A percentile compares a stretch with the other conserved stretches of the same genome.
phyloP scores from a whole-genome alignment of 2,888 invertebrate species.

The Parthenolecanium corni region DNA sequence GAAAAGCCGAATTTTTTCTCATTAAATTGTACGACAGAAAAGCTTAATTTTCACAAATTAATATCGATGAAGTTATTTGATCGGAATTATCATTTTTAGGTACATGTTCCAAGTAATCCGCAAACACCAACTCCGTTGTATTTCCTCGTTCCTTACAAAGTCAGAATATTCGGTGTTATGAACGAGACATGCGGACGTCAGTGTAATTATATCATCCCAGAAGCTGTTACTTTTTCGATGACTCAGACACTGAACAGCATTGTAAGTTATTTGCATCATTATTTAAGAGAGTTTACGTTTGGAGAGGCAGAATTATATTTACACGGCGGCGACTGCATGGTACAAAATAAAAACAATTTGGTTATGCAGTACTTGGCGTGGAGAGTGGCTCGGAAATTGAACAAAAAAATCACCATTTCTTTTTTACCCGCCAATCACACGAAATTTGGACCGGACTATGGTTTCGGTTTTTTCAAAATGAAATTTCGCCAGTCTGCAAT shows the following conservation, averaged over 20 bases:
- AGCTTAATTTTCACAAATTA: no score
- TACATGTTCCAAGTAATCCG: slow-evolving; percentile 30
- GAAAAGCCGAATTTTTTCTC: no score
- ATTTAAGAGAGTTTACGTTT: background rate
- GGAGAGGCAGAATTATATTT: slow-evolving; percentile 22
- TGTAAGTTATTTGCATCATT: slow-evolving; percentile 19
- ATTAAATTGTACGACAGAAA: no score
- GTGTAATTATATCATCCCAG: slow-evolving; percentile 27
- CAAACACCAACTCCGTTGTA: slow-evolving; percentile 30
- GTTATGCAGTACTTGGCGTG: background rate
- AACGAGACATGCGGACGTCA: slow-evolving; percentile 27
- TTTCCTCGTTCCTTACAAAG: slow-evolving; percentile 30
- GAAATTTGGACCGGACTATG: background rate
- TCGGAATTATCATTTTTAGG: slow-evolving; percentile 2
- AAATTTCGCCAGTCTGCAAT: background rate
- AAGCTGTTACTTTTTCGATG: slow-evolving; percentile 6
- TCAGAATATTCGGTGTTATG: slow-evolving; percentile 31
- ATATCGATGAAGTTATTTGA: no score
- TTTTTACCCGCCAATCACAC: background rate
- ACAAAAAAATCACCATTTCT: background rate
- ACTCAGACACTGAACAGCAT: slow-evolving; percentile 22
- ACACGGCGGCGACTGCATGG: slow-evolving; percentile 31
- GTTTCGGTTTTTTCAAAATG: background rate
- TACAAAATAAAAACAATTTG: slow-evolving; percentile 30
- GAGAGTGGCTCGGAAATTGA: background rate